A percentile compares a stretch with the other conserved stretches of the same genome.
These are phyloP conservation scores for Nephrotoma guestfalica DNA, from an alignment of 2,888 invertebrate genomes.

Conservation along the genomic window DNA sequence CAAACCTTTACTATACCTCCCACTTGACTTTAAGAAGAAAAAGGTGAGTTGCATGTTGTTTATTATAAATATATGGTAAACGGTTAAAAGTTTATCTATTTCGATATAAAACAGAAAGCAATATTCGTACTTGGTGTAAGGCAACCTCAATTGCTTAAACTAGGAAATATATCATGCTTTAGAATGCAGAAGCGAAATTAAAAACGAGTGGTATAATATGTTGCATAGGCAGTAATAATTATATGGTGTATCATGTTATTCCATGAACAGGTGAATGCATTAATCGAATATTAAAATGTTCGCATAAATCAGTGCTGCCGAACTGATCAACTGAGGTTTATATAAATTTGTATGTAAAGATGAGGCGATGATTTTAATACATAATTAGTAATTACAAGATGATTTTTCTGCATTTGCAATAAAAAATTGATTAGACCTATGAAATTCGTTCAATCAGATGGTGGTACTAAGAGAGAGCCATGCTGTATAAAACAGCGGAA, in stretches of 20 bases:
- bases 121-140: background rate
- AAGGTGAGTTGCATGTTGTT: background rate
- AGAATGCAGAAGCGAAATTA: background rate
- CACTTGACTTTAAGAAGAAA: background rate
- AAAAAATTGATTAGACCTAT: no score
- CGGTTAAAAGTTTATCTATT: background rate
- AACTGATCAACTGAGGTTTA: no score
- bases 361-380: no score
- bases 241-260: background rate
- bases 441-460: no score
- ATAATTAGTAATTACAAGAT: no score
- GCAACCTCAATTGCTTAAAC: background rate
- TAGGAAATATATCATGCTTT: background rate
- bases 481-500: no score
- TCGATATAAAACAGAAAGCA: background rate
- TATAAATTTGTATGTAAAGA: no score
- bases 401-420: no score
- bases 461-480: no score
- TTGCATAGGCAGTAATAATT: background rate
- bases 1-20: background rate
- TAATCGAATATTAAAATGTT: no score
- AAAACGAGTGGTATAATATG: background rate
- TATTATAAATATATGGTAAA: background rate
- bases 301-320: no score
- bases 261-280: background rate